Conservation (phyloP, 1,140 invertebrate species). For the Lerema accius region DNA sequence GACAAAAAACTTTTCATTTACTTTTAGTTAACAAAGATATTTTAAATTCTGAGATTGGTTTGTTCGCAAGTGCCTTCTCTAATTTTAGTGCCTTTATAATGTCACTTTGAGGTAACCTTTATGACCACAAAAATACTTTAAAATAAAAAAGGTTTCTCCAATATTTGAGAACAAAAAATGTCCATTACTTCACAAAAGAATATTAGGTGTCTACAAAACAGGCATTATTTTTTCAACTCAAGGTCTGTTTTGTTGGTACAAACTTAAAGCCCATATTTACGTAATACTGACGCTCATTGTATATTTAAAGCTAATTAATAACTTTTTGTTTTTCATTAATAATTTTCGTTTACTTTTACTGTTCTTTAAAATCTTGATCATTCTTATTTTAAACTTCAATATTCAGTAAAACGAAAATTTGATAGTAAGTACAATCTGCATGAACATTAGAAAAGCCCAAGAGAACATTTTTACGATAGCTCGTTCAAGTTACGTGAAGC, state of each 20-base stretch:
- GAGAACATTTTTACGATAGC: constrained; percentile 12
- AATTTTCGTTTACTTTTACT: too few relatives aligned
- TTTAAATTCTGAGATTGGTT: too few relatives aligned
- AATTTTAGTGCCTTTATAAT: neutral
- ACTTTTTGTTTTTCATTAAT: too few relatives aligned
- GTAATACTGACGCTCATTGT: neutral
- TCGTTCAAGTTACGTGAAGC: constrained; percentile 13
- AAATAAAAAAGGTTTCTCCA: constrained; percentile 13
- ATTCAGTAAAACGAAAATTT: neutral
- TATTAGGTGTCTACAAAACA: constrained; percentile 14
- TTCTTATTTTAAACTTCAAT: too few relatives aligned
- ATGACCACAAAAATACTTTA: too few relatives aligned
- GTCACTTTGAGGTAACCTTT: too few relatives aligned
- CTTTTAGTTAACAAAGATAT: too few relatives aligned
- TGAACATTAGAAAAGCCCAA: constrained; percentile 17
- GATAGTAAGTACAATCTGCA: neutral
- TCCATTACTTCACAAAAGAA: constrained; percentile 12
- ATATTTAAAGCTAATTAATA: neutral
- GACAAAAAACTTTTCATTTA: too few relatives aligned
- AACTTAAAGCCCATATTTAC: too few relatives aligned
- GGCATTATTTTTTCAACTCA: constrained; percentile 17
- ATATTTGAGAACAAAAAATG: constrained; percentile 12
- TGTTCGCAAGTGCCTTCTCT: too few relatives aligned
- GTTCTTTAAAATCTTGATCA: too few relatives aligned
- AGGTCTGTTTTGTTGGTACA: constrained; percentile 11